Percentiles rank a stretch among this genome's conserved stretches.
These are phyloP conservation scores for Drosophila kuntzei DNA, from an alignment of 2,888 invertebrate species.

Conservation along the genomic window DNA sequence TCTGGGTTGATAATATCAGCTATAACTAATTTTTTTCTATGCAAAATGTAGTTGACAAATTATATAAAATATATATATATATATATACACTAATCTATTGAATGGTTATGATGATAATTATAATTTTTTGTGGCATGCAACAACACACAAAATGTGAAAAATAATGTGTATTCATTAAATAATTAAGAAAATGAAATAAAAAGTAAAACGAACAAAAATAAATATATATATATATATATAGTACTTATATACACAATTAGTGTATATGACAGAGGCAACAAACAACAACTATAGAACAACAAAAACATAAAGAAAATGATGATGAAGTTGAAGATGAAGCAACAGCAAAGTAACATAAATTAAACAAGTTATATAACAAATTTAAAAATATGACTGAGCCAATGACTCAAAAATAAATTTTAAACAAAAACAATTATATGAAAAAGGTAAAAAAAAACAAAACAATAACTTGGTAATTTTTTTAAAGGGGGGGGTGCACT, in stretches of 20 bases:
- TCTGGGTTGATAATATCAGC: constrained; percentile 51
- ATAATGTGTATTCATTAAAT: constrained; percentile 53
- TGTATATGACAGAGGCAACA: constrained; percentile 39
- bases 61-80: constrained; percentile 28
- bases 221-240: constrained; percentile 20
- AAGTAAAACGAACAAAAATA: constrained; percentile 16
- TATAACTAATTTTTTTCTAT: constrained; percentile 67
- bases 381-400: constrained; percentile 83
- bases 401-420: constrained; percentile 83
- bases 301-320: constrained; percentile 3
- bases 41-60: constrained; percentile 70
- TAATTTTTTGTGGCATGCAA: constrained; percentile 43
- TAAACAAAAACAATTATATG: constrained; percentile 65
- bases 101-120: constrained; percentile 37
- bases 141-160: constrained; percentile 43
- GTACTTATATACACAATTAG: constrained; percentile 26
- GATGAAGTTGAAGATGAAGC: constrained; percentile 19
- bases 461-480: not conserved
- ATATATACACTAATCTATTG: constrained; percentile 48
- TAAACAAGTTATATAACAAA: constrained; percentile 61
- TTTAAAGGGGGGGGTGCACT: constrained; percentile 5
- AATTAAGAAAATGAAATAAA: constrained; percentile 36
- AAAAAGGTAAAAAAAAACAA: constrained; percentile 20
- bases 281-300: constrained; percentile 41
- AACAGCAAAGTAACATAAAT: constrained; percentile 48